A percentile compares a stretch with the other conserved stretches of the same genome.
These are phyloP conservation scores for Chamaetylas fuelleborni DNA, from an alignment of 2,113 vertebrate genomes.

Conservation along the genomic window DNA sequence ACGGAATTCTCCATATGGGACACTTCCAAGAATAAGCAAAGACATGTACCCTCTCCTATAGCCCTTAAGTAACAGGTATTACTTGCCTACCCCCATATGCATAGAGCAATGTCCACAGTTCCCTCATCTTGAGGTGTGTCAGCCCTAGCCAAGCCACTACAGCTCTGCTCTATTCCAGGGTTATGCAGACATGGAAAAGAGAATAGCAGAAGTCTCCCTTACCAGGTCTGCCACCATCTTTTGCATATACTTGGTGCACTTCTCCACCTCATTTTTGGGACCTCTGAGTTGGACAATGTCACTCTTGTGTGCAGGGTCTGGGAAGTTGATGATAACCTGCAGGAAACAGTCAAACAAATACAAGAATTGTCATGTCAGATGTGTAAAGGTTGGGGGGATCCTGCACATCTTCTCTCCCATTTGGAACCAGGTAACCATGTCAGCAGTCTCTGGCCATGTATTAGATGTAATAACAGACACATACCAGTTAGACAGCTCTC, in stretches of 20 bases:
- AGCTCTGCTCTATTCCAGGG: neutral
- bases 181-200: neutral
- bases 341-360: neutral
- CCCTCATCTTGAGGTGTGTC: neutral
- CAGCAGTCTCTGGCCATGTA: neutral
- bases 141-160: neutral
- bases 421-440: neutral
- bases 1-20: neutral
- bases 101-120: neutral
- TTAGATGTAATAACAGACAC: neutral
- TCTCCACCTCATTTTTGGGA: slow-evolving; percentile 95
- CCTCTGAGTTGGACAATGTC: slow-evolving; percentile 97
- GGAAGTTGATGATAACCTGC: slow-evolving; percentile 98
- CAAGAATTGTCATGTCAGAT: neutral
- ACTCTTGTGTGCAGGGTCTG: slow-evolving; percentile 93
- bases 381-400: neutral
- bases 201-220: slow-evolving; percentile 15
- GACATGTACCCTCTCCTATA: neutral
- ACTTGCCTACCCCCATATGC: neutral
- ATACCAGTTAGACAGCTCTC: neutral
- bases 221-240: slow-evolving; percentile 98
- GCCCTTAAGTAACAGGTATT: neutral
- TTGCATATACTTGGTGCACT: slow-evolving; percentile 96
- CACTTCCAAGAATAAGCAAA: neutral
- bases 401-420: neutral